Conservation (phyloP, 2,888 invertebrate species). For the Atherix ibis region DNA sequence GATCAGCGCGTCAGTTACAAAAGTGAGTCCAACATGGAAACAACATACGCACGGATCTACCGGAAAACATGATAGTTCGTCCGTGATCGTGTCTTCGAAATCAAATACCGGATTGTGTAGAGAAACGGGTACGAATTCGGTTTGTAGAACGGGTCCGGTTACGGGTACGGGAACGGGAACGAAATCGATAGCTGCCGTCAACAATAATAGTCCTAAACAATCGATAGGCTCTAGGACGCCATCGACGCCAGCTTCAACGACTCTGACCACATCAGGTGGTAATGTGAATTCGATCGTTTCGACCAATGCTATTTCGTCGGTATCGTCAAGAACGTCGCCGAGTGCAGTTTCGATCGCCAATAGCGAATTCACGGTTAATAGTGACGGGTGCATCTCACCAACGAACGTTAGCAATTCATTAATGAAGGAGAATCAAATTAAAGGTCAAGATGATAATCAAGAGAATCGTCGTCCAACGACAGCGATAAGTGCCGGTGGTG, state of each 20-base stretch:
- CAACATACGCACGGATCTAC: constrained; percentile 11
- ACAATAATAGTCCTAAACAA: too few relatives aligned
- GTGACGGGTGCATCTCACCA: not conserved
- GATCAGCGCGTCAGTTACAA: constrained; percentile 19
- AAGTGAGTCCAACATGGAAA: constrained; percentile 24
- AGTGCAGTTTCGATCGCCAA: not conserved
- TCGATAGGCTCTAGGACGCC: too few relatives aligned
- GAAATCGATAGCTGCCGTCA: too few relatives aligned
- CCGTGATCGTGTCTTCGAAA: not conserved
- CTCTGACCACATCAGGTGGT: not conserved
- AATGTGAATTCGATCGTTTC: constrained; percentile 1
- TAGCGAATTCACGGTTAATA: constrained; percentile 9
- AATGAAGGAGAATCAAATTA: too few relatives aligned
- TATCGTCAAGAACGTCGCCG: constrained; percentile 1
- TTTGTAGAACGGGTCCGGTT: not conserved
- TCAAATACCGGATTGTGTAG: too few relatives aligned
- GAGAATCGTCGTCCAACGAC: constrained; percentile 38
- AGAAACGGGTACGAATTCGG: not conserved
- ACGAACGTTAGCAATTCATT: constrained; percentile 16
- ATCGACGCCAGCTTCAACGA: not conserved
- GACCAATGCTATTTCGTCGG: not conserved
- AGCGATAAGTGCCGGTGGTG: constrained; percentile 8
- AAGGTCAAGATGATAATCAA: constrained; percentile 37
- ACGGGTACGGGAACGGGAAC: not conserved
- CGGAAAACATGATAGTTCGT: not conserved